Base-by-base conservation (phyloP, 2,113 vertebrate genomes). In the Oncorhynchus gorbuscha region DNA sequence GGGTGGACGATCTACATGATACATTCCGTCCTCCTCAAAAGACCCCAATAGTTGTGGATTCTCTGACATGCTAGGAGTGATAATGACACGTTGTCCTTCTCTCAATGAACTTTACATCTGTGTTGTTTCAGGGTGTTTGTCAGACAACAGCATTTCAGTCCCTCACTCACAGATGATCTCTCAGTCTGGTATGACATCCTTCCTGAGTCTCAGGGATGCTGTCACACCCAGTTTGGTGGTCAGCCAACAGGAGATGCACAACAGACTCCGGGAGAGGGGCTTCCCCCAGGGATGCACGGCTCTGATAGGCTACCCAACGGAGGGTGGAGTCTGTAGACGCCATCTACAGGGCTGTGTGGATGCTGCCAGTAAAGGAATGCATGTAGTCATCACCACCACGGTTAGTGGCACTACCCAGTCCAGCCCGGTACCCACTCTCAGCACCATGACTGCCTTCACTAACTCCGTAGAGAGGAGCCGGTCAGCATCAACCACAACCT, bases 361-460 rank as follows among this genome's bases (percentile, higher is more conserved):
- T 59, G 96, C 97, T 0, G 97, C 97, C 69, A 96, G 96, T 92
- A 98, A 97, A 89, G 98, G 98, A 1, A 93, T 97, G 95, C 97
- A 97, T 51, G 97, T 96, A 20, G 96, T 96, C 18, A 97, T 99
- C 89, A 96, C 94, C 20, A 95, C 96, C 24, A 94, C 95, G 0
- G 94, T 95, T 75, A 95, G 94, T 84, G 94, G 96, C 84, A 94
- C 94, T 7, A 93, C 95, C 0, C 97, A 97, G 80, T 94, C 96
- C 64, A 97, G 95, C 89, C 95, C 97, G 59, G 95, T 97, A 83
- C 95, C 97, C n/a, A 95, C 95, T 79, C 95, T 98, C 90, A 97
- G 97, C 86, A 96, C 97, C 94, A 98, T 98, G 97, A 99, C 97
- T 96, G 97, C 96, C 95, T 99, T 99, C 93, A 96, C 97, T 79